phyloP scores from a whole-genome alignment of 2,113 vertebrate species.

The Anguilla japonica region DNA sequence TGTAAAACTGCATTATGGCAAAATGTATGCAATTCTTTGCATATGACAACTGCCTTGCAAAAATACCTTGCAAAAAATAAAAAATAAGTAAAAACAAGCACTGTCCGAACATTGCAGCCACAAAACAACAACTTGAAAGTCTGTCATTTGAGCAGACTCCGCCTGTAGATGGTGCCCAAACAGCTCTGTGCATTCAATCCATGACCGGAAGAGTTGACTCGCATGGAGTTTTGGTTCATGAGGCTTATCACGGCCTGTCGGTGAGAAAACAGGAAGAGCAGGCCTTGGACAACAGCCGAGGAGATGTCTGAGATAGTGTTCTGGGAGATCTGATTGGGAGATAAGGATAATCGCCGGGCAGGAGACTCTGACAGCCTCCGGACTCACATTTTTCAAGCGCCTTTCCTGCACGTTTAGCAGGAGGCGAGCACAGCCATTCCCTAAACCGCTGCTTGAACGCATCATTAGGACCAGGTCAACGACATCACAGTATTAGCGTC shows the following conservation, averaged over 20 bases:
- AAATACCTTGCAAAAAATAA: neutral
- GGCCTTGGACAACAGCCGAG: neutral
- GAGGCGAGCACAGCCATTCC: neutral
- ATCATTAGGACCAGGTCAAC: neutral
- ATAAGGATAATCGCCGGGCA: neutral
- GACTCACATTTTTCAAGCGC: neutral
- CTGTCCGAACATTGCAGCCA: slow-evolving; percentile 32
- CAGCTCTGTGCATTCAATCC: neutral
- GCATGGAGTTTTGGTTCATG: neutral
- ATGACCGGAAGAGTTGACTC: neutral
- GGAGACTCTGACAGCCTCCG: neutral
- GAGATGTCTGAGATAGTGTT: slow-evolving; percentile 2
- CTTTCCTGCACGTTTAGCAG: neutral
- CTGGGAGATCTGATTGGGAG: neutral
- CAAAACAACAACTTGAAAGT: slow-evolving; percentile 46
- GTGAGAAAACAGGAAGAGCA: slow-evolving; percentile 13
- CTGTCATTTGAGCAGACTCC: slow-evolving; percentile 29
- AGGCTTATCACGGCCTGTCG: neutral
- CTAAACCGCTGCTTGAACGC: neutral
- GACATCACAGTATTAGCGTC: neutral
- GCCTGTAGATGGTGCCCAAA: slow-evolving; percentile 28
- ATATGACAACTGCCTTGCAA: no score
- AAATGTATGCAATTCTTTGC: no score
- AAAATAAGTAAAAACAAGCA: neutral
- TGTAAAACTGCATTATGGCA: slow-evolving; percentile 1